Conservation (phyloP, 2,888 invertebrate species). For the Drosophila mimetica region DNA sequence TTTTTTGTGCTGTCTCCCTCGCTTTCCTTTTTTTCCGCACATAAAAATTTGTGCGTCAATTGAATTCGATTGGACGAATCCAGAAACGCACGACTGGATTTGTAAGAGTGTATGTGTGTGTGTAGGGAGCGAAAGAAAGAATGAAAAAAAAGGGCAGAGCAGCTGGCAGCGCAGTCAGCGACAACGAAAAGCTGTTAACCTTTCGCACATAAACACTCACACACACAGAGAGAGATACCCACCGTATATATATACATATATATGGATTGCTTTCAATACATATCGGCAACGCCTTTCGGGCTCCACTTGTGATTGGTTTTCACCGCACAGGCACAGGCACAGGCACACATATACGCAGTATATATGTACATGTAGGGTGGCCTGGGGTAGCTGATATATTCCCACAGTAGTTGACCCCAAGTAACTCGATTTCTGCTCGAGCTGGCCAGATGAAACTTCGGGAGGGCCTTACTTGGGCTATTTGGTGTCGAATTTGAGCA, state of each 20-base stretch:
- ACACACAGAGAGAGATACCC: constrained; percentile 15
- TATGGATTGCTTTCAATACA: constrained; percentile 78
- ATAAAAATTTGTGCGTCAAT: constrained; percentile 83
- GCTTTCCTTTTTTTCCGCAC: constrained; percentile 46
- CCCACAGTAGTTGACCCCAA: constrained; percentile 37
- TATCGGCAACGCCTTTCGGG: constrained; percentile 79
- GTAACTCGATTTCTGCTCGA: constrained; percentile 28
- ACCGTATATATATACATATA: constrained; percentile 10
- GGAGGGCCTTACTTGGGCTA: neutral
- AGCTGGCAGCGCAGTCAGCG: constrained; percentile 35
- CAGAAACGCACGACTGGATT: constrained; percentile 57
- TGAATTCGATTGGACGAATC: constrained; percentile 83
- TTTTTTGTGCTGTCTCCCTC: constrained; percentile 19
- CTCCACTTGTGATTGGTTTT: constrained; percentile 64
- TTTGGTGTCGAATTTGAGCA: neutral
- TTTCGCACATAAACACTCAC: constrained; percentile 64
- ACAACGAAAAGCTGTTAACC: constrained; percentile 72
- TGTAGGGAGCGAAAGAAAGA: constrained; percentile 55
- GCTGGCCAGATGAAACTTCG: constrained; percentile 8
- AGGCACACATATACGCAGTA: constrained; percentile 10
- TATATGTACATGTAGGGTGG: constrained; percentile 11
- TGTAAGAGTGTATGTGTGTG: constrained; percentile 42
- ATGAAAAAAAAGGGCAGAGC: constrained; percentile 51
- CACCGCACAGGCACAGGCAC: constrained; percentile 33
- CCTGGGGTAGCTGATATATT: constrained; percentile 3